phyloP scores from a whole-genome alignment of 2,888 invertebrate genomes.

The Volucella inflata region DNA sequence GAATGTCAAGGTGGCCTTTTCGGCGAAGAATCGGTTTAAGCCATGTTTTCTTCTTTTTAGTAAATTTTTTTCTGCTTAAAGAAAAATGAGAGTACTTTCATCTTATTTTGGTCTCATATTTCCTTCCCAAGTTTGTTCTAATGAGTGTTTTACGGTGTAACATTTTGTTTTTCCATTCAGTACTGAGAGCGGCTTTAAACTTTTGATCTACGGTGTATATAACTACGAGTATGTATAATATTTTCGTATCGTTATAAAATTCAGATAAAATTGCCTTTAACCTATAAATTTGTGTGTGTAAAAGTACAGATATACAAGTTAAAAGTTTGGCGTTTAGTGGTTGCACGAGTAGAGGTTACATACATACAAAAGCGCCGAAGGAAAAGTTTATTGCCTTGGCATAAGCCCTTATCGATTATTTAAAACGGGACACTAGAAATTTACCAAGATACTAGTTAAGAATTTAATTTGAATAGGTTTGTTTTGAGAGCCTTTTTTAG shows the following conservation, averaged over 20 bases:
- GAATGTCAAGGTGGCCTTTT: too few species aligned
- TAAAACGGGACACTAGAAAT: slow-evolving; percentile 19
- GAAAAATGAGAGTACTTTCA: too few species aligned
- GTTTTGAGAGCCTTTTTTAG: not conserved
- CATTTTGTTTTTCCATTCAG: too few species aligned
- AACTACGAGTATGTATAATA: too few species aligned
- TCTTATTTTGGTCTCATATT: too few species aligned
- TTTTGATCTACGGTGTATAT: too few species aligned
- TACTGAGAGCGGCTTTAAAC: too few species aligned
- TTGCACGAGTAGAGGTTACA: not conserved
- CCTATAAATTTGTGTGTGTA: slow-evolving; percentile 26
- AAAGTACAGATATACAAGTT: not conserved
- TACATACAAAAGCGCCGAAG: slow-evolving; percentile 21
- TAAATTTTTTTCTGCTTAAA: too few species aligned
- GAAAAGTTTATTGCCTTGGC: slow-evolving; percentile 18
- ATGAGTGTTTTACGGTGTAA: too few species aligned
- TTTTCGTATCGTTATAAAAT: slow-evolving; percentile 48
- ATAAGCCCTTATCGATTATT: slow-evolving; percentile 42
- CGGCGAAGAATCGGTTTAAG: too few species aligned
- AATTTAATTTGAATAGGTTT: slow-evolving; percentile 7
- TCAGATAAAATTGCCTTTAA: slow-evolving; percentile 33
- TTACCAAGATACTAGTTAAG: not conserved
- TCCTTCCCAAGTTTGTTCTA: too few species aligned
- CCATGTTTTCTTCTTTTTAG: too few species aligned
- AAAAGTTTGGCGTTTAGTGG: slow-evolving; percentile 47